Percentiles rank a stretch among this genome's conserved stretches.
These are phyloP conservation scores for Indicator indicator DNA, from an alignment of 2,113 vertebrate genomes.

Conservation along the genomic window DNA sequence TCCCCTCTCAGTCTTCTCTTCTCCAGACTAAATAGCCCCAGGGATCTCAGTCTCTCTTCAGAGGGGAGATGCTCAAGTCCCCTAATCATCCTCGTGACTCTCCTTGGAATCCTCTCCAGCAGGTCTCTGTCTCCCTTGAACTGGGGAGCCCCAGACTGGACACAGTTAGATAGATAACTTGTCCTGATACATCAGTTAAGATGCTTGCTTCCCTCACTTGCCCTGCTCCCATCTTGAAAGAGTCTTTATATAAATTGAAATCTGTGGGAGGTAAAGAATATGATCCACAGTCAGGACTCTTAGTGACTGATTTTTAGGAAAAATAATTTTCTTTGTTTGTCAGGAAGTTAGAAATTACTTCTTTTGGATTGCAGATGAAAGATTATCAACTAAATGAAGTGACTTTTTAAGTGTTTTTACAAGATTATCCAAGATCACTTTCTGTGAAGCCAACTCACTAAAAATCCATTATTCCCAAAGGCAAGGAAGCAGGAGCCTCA, in stretches of 20 bases:
- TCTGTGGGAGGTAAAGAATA: background rate
- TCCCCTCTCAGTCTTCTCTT: no score
- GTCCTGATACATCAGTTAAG: background rate
- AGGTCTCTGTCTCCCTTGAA: no score
- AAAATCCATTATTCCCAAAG: conserved; percentile 29
- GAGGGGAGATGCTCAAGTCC: no score
- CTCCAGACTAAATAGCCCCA: no score
- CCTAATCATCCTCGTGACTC: no score
- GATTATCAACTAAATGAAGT: background rate
- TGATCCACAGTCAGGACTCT: background rate
- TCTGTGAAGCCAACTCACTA: background rate
- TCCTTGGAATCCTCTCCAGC: no score
- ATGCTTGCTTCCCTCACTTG: background rate
- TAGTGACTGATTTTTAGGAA: background rate
- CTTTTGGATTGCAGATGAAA: background rate
- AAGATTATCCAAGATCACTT: background rate
- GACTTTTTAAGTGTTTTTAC: background rate
- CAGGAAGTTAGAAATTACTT: background rate
- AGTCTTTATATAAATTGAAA: background rate
- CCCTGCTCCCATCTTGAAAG: background rate
- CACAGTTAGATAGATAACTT: background rate
- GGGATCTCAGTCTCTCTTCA: no score
- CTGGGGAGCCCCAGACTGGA: no score
- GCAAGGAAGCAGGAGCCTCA: background rate
- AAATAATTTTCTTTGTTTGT: background rate